Conservation (phyloP, 1,140 invertebrate genomes). For the Acromyrmex heyeri region DNA sequence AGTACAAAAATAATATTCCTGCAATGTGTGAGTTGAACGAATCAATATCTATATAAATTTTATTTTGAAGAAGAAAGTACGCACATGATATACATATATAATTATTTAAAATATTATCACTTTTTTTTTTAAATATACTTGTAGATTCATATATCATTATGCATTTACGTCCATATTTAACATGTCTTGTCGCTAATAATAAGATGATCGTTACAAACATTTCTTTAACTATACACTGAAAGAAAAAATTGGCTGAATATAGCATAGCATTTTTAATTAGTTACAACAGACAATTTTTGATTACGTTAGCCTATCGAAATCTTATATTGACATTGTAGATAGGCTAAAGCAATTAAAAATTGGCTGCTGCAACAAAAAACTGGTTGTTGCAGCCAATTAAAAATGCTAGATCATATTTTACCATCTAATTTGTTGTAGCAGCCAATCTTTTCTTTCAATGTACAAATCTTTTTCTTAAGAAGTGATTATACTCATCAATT, state of each 20-base stretch:
- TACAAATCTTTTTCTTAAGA: not conserved
- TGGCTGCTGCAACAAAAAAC: too few species aligned
- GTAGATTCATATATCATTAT: not conserved
- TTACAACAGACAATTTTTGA: too few species aligned
- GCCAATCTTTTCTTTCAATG: too few species aligned
- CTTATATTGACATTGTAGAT: too few species aligned
- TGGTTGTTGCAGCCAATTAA: too few species aligned
- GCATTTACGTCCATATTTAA: not conserved
- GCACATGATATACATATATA: not conserved
- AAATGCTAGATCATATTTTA: too few species aligned
- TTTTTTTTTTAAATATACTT: not conserved
- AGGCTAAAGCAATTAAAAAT: too few species aligned
- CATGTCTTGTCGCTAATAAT: not conserved
- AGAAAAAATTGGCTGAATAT: too few species aligned
- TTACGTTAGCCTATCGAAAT: too few species aligned
- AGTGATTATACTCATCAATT: not conserved
- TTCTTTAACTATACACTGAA: not conserved
- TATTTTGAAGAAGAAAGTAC: not conserved
- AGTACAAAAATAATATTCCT: not conserved
- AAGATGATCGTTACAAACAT: not conserved
- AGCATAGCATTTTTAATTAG: too few species aligned
- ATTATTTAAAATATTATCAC: not conserved
- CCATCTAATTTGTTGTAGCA: not conserved
- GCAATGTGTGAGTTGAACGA: not conserved
- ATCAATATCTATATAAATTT: not conserved